Base-by-base conservation (phyloP, 2,888 invertebrate species). In the Julus scanicus region DNA sequence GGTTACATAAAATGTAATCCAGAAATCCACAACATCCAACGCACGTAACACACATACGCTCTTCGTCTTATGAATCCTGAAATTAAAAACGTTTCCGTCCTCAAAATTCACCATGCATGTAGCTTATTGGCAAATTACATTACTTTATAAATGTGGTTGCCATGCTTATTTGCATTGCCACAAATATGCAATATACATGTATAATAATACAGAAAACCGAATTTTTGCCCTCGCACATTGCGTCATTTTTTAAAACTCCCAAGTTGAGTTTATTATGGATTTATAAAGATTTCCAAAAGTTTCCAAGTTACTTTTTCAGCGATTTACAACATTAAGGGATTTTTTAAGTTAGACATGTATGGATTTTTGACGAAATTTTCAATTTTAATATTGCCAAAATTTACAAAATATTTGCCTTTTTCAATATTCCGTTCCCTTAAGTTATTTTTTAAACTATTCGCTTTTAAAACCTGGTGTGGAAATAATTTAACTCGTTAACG, bases 11-110 rank as follows among this genome's bases (percentile, higher is more conserved):
- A 80, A 20, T 29, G 11, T 37, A 9, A 80, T 29, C 80, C 80
- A 80, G 29, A 80, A 80, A 80, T 80, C 37, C 37, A 80, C 80
- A 80, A 80, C 71, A 71, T 9, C 71, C 71, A 71, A 71, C 9
- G 71, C 29, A 29, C 71, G 71, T 71, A 71, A 9, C 29, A 8
- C 20, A 20, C 71, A 11, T 37, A 20, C 20, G 37, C 37, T 80
- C 13, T 6, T 20, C 37, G 20, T 80, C 80, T 37, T 80, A 80
- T 80, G 37, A 80, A 9, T 80, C 20, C 80, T 80, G 0, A 80
- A 80, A 80, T 80, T 37, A 80, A 80, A 17, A n/a, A 80, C 8
- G 29, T 37, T 13, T 80, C 80, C 9, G 29, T 11, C 80, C 80
- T 80, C 80, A 80, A 29, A 71, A 37, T 80, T 71, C 37, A 13